Evolutionary conservation across 1,140 invertebrate genomes (phyloP), one percentile per base, ranked within the genome.

Genomic region (Elysia chlorotica): DNA sequence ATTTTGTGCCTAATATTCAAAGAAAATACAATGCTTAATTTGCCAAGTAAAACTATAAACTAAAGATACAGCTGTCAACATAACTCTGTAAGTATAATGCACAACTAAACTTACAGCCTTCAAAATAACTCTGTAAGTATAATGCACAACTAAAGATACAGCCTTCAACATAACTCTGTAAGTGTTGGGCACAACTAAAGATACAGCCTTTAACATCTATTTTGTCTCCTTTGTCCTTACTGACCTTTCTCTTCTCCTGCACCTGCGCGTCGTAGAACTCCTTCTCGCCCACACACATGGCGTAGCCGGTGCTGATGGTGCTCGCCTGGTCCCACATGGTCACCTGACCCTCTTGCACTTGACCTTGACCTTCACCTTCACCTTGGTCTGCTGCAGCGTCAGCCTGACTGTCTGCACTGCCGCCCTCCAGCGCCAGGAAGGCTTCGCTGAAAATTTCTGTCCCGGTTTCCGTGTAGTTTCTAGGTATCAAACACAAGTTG

Each of bases 231-330:
- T n/a, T n/a, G n/a, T n/a, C n/a, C n/a, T n/a, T n/a, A 75, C 73
- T 57, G 61, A 84, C 82, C 77, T 79, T 79, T 74, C 79, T 80
- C 74, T 86, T 86, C 33, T 81, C 78, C 38, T 76, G 77, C 19
- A 80, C 80, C n/a, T 84, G 67, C 61, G 78, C 75, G 2, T 79
- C 28, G 71, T 85, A 78, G 66, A 84, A 84, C n/a, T 86, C 82
- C 54, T 76, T 74, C 67, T 86, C 85, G 37, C 78, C 63, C 75
- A 86, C 80, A 76, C 83, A 85, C 31, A 75, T 59, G 31, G 75
- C 78, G 17, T 81, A 73, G 31, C 75, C 65, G 10, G 79, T 78
- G 10, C 80, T 57, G n/a, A n/a, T n/a, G 66, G 75, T 67, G 2
- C 66, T 67, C 14, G 73, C 71, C 25, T 79, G 76, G 25, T 74